Evolutionary conservation across 35 echinoderm and acorn worm genomes (phyloP).

Genomic region (Lytechinus pictus): DNA sequence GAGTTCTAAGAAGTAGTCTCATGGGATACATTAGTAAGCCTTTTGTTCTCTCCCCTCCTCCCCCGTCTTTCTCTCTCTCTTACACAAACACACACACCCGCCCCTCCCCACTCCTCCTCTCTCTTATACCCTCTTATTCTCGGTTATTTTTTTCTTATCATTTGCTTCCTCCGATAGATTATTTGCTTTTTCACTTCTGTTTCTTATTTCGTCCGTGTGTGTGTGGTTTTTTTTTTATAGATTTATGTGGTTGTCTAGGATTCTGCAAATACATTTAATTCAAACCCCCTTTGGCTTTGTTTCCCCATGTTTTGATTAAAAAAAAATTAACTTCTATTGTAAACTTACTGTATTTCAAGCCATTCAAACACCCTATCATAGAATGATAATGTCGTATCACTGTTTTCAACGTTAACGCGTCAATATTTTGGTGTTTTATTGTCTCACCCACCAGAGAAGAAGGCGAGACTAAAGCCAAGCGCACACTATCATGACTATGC

Average conservation of each 20-base stretch:
- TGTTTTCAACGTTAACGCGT: too few species aligned
- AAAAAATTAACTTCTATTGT: too few species aligned
- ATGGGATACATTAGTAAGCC: background rate
- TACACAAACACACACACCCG: too few species aligned
- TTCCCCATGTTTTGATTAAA: too few species aligned
- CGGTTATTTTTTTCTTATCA: background rate
- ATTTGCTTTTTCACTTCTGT: background rate
- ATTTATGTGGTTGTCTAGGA: background rate
- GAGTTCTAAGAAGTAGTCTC: constrained; percentile 2
- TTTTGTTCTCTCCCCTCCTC: background rate
- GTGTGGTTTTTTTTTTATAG: background rate
- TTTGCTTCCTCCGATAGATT: background rate
- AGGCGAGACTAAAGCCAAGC: too few species aligned
- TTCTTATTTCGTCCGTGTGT: background rate
- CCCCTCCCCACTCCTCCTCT: background rate
- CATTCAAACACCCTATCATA: too few species aligned
- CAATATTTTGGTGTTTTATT: too few species aligned
- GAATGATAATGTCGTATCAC: too few species aligned
- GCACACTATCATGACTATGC: too few species aligned
- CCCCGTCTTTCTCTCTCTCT: background rate
- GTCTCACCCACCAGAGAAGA: too few species aligned
- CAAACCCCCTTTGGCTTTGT: background rate
- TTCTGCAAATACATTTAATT: background rate
- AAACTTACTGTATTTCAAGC: too few species aligned
- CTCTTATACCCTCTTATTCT: background rate